Evolutionary conservation across 2,888 invertebrate species (phyloP).

Genomic region (Parnassius glacialis): DNA sequence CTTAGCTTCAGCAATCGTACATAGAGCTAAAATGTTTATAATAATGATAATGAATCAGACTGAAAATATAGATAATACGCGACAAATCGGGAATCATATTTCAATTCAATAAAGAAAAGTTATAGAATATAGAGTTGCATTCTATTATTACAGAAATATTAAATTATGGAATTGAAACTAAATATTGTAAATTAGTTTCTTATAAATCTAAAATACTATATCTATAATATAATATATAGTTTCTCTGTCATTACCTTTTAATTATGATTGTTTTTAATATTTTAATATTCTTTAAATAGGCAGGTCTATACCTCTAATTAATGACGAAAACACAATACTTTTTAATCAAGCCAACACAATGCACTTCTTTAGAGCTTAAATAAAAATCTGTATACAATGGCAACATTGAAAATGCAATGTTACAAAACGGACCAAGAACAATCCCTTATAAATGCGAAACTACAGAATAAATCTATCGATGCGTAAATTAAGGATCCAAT

Average conservation of each 20-base stretch:
- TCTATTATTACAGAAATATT: no score
- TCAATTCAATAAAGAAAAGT: no score
- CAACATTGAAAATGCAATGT: constrained; percentile 55
- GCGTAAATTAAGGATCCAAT: constrained; percentile 77
- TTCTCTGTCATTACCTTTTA: neutral
- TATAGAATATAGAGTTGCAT: no score
- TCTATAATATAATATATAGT: no score
- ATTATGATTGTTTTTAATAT: neutral
- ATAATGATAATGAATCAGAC: no score
- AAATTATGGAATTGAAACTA: no score
- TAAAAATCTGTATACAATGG: constrained; percentile 50
- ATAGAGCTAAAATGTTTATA: no score
- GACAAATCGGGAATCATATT: no score
- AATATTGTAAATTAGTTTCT: no score
- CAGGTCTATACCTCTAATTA: constrained; percentile 7
- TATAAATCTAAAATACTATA: no score
- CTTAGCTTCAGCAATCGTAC: neutral
- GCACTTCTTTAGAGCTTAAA: constrained; percentile 32
- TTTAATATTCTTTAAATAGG: constrained; percentile 9
- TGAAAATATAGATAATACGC: no score
- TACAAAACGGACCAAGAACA: constrained; percentile 70
- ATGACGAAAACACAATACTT: constrained; percentile 22
- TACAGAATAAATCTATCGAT: constrained; percentile 72
- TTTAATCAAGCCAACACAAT: constrained; percentile 33
- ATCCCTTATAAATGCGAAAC: constrained; percentile 68